A percentile compares a stretch with the other conserved stretches of the same genome.
These are phyloP conservation scores for Volucella zonaria DNA, from an alignment of 2,888 invertebrate species.

Conservation along the genomic window DNA sequence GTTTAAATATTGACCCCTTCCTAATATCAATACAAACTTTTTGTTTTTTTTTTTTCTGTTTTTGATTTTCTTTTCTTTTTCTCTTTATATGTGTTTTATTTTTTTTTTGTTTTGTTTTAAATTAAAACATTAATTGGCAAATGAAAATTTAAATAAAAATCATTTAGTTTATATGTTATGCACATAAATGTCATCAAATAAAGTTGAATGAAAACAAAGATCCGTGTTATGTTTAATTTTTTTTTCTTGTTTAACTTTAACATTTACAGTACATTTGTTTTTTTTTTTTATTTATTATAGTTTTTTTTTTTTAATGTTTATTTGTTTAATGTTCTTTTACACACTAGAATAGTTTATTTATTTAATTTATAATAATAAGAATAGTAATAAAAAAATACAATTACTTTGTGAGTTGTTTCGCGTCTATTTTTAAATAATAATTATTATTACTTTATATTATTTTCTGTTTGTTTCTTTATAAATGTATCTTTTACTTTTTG, in stretches of 20 bases:
- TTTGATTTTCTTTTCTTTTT: conserved; percentile 26
- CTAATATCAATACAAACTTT: conserved; percentile 46
- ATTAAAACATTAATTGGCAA: conserved; percentile 42
- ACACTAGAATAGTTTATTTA: conserved; percentile 67
- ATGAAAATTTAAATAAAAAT: conserved; percentile 41
- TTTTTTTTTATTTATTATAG: conserved; percentile 30
- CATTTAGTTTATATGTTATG: conserved; percentile 36
- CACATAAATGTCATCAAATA: conserved; percentile 34
- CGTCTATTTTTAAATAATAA: conserved; percentile 66
- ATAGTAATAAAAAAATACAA: conserved; percentile 70
- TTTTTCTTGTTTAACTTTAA: conserved; percentile 37
- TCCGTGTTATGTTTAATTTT: conserved; percentile 23
- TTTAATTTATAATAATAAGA: conserved; percentile 57
- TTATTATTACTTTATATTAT: conserved; percentile 7
- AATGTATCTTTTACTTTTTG: conserved; percentile 18
- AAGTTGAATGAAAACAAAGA: conserved; percentile 25
- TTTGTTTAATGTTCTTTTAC: conserved; percentile 37
- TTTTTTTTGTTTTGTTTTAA: conserved; percentile 16
- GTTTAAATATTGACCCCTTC: conserved; percentile 35
- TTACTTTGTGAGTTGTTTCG: conserved; percentile 71
- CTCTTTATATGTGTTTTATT: conserved; percentile 12
- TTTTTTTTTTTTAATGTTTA: neutral
- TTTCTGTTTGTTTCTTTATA: conserved; percentile 6
- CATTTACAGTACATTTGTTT: conserved; percentile 58
- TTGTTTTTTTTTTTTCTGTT: neutral